Conservation (phyloP, 2,888 invertebrate genomes). For the Entomobrya proxima region DNA sequence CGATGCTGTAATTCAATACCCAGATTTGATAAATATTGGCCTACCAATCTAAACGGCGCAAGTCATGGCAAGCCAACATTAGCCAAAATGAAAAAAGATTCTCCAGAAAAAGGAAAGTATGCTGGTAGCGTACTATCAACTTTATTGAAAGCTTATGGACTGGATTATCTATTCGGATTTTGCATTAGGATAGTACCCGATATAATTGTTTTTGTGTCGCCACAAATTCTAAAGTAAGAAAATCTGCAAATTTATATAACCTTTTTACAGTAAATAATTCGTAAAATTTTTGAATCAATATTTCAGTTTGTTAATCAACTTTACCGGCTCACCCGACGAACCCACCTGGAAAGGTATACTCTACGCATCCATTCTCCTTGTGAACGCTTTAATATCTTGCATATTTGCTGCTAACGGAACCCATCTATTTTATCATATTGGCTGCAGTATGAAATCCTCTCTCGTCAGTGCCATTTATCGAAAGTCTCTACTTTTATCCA, state of each 20-base stretch:
- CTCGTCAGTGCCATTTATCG: conserved; percentile 80
- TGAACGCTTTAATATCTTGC: conserved; percentile 79
- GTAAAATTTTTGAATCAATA: too few species aligned
- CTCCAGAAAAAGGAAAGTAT: too few species aligned
- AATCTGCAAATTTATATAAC: neutral
- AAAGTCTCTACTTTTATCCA: conserved; percentile 77
- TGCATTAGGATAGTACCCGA: conserved; percentile 78
- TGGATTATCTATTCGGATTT: conserved; percentile 44
- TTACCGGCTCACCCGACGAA: conserved; percentile 76
- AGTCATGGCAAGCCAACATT: neutral
- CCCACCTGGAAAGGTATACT: conserved; percentile 81
- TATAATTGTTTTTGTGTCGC: conserved; percentile 90
- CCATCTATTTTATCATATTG: conserved; percentile 80
- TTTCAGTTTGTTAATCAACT: conserved; percentile 77
- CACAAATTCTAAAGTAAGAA: conserved; percentile 89
- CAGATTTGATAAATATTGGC: conserved; percentile 76
- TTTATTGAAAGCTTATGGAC: conserved; percentile 36
- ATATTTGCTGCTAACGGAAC: conserved; percentile 81
- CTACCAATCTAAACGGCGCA: conserved; percentile 76
- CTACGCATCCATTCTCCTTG: conserved; percentile 80
- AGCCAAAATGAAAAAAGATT: conserved; percentile 9
- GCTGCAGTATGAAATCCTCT: conserved; percentile 80
- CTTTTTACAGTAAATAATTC: neutral
- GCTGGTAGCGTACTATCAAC: conserved; percentile 31
- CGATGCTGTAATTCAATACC: conserved; percentile 77